Evolutionary conservation across 2,888 invertebrate genomes (phyloP).

Genomic region (Monoplex corrugatus): DNA sequence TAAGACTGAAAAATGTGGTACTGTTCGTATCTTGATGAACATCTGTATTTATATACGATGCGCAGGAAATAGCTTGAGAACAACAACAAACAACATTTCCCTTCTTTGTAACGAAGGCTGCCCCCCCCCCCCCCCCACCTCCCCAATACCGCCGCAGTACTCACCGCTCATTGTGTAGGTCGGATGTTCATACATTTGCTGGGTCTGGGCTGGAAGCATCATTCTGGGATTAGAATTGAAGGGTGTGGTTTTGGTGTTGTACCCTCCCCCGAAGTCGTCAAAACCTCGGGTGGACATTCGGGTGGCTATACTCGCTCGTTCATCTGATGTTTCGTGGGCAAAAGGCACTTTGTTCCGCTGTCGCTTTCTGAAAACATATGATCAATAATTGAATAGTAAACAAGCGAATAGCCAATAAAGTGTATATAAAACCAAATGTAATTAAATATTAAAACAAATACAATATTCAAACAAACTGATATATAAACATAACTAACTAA

Average conservation of each 20-base stretch:
- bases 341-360: slow-evolving; percentile 44
- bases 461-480: neutral
- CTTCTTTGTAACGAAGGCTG: too few relatives aligned
- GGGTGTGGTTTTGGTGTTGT: slow-evolving; percentile 45
- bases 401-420: neutral
- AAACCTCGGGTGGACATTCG: slow-evolving; percentile 51
- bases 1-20: too few relatives aligned
- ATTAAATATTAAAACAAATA: neutral
- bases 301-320: slow-evolving; percentile 53
- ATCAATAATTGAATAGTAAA: neutral
- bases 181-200: slow-evolving; percentile 45
- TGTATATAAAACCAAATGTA: neutral
- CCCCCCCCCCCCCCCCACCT: neutral
- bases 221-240: slow-evolving; percentile 22
- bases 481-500: too few relatives aligned
- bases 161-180: slow-evolving; percentile 42
- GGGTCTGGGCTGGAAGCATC: slow-evolving; percentile 49
- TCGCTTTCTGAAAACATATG: slow-evolving; percentile 35
- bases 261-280: slow-evolving; percentile 53
- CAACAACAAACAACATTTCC: too few relatives aligned
- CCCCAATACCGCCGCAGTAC: neutral
- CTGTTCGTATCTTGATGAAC: too few relatives aligned
- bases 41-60: too few relatives aligned
- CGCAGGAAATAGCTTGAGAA: too few relatives aligned
- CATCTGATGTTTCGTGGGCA: slow-evolving; percentile 47